A percentile compares a stretch with the other conserved stretches of the same genome.
Conservation (phyloP, 2,888 invertebrate species). For the Epinotia ramella region DNA sequence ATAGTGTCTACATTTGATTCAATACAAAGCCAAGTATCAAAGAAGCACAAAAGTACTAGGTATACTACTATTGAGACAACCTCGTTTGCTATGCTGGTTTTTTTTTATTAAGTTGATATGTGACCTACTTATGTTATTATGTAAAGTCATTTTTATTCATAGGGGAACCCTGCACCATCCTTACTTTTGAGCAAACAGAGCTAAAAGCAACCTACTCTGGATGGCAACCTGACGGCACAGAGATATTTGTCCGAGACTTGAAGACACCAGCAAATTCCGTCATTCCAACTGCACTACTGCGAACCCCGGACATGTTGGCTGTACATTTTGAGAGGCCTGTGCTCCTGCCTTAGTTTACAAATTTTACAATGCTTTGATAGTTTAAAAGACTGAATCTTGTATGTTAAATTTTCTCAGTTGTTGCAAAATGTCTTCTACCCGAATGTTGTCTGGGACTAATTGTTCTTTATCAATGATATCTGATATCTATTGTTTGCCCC, state of each 20-base stretch:
- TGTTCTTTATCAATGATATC: too few species aligned
- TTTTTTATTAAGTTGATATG: too few species aligned
- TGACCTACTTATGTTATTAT: background rate
- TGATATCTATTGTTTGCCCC: too few species aligned
- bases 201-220: slow-evolving; percentile 66
- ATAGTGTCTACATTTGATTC: too few species aligned
- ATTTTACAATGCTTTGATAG: background rate
- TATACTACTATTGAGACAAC: too few species aligned
- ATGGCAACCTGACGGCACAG: slow-evolving; percentile 70
- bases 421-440: background rate
- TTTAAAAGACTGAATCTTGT: background rate
- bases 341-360: slow-evolving; percentile 30
- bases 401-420: background rate
- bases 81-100: too few species aligned
- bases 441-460: too few species aligned
- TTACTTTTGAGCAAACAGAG: slow-evolving; percentile 70
- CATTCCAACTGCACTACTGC: slow-evolving; percentile 67
- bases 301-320: slow-evolving; percentile 70
- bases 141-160: slow-evolving; percentile 44
- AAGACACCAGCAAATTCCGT: slow-evolving; percentile 66
- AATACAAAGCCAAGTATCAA: too few species aligned
- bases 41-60: too few species aligned
- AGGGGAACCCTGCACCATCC: slow-evolving; percentile 69
- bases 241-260: slow-evolving; percentile 67
- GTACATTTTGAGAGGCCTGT: slow-evolving; percentile 64